Evolutionary conservation across 2,888 invertebrate species (phyloP).

Genomic region (Hypercompe scribonia): DNA sequence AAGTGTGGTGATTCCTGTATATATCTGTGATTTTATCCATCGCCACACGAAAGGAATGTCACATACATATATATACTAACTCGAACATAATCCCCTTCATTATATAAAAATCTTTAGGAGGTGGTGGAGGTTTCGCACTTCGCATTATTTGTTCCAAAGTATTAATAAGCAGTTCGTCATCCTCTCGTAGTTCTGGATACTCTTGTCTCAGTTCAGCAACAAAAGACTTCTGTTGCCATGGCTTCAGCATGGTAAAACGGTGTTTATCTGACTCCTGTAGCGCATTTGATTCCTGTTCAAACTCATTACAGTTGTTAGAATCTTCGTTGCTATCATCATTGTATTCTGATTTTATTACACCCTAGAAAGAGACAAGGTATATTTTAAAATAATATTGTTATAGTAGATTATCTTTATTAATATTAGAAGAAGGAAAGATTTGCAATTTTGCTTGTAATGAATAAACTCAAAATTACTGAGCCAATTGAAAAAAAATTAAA

Average conservation of each 20-base stretch:
- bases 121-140: constrained; percentile 60
- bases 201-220: constrained; percentile 63
- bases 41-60: no score
- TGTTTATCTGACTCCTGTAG: constrained; percentile 11
- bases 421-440: no score
- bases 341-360: constrained; percentile 21
- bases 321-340: constrained; percentile 13
- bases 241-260: constrained; percentile 47
- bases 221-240: constrained; percentile 62
- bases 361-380: not conserved
- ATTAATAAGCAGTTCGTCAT: constrained; percentile 61
- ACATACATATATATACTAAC: constrained; percentile 57
- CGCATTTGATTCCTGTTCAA: not conserved
- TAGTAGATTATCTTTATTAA: no score
- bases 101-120: constrained; percentile 63
- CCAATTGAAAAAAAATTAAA: no score
- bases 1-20: no score
- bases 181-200: constrained; percentile 63
- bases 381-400: no score
- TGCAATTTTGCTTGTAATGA: no score
- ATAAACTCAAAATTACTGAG: no score
- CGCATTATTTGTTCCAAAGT: constrained; percentile 71
- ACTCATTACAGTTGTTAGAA: not conserved
- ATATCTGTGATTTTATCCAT: no score
- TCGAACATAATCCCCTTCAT: constrained; percentile 62